These are phyloP conservation scores for Oscheius sp. DNA, from an alignment of 2,888 invertebrate species.

Conservation along the genomic window DNA sequence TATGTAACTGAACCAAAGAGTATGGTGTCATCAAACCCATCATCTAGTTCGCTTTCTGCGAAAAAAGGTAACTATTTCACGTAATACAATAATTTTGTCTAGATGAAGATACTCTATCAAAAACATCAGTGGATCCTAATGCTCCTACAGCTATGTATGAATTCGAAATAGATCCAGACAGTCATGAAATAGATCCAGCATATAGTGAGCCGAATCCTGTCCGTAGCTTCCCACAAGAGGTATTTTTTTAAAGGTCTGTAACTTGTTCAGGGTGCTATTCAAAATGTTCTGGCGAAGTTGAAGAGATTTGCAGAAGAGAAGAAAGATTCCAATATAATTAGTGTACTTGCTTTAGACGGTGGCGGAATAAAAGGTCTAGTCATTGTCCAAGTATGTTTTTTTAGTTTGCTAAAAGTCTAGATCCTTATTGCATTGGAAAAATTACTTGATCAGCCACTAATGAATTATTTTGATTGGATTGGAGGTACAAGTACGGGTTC, in stretches of 20 bases:
- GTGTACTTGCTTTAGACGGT: slow-evolving; percentile 85
- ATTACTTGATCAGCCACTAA: slow-evolving; percentile 59
- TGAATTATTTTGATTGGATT: slow-evolving; percentile 88
- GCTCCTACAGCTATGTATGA: slow-evolving; percentile 48
- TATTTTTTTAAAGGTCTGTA: background rate
- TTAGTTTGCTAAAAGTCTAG: slow-evolving; percentile 34
- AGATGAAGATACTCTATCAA: slow-evolving; percentile 33
- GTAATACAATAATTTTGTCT: background rate
- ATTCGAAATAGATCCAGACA: slow-evolving; percentile 50
- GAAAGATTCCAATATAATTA: slow-evolving; percentile 53
- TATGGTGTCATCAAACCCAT: background rate
- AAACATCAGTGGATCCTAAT: slow-evolving; percentile 20
- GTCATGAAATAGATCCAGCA: slow-evolving; percentile 42
- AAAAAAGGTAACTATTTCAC: background rate
- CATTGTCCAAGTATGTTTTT: slow-evolving; percentile 58
- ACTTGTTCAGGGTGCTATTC: slow-evolving; percentile 34
- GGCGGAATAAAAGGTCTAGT: slow-evolving; percentile 87
- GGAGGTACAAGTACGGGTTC: slow-evolving; percentile 89
- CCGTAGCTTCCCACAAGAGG: slow-evolving; percentile 41
- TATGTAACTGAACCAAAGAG: slow-evolving; percentile 20
- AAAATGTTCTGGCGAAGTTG: slow-evolving; percentile 44
- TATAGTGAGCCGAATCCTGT: slow-evolving; percentile 42
- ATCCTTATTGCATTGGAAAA: slow-evolving; percentile 58
- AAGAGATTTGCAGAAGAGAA: slow-evolving; percentile 44
- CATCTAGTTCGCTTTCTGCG: background rate